These are phyloP conservation scores for Sebastes ruberrimus DNA, from an alignment of 2,797 vertebrate genomes.

Conservation along the genomic window DNA sequence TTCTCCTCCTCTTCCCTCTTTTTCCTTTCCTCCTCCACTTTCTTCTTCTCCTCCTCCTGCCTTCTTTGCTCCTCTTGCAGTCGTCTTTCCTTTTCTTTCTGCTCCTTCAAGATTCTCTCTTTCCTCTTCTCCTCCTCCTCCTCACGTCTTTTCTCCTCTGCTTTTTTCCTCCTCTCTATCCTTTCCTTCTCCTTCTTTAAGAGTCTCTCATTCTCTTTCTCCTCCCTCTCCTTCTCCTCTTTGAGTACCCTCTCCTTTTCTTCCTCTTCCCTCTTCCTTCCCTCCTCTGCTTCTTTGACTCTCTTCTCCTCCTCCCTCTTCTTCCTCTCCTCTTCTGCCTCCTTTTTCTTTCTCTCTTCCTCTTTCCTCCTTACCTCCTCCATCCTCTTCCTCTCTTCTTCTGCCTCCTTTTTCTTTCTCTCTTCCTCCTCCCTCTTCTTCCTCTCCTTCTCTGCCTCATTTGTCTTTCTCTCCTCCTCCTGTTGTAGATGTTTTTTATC, in stretches of 20 bases:
- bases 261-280: not conserved
- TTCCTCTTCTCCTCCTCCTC: slow-evolving; percentile 25
- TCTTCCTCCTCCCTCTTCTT: slow-evolving; percentile 11
- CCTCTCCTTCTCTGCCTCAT: not conserved
- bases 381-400: not conserved
- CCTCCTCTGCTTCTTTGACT: not conserved
- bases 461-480: too few species aligned
- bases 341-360: not conserved
- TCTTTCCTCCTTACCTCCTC: not conserved
- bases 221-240: slow-evolving; percentile 1
- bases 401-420: not conserved
- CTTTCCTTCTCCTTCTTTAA: not conserved
- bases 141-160: not conserved
- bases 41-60: not conserved
- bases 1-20: not conserved
- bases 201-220: slow-evolving; percentile 4
- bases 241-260: not conserved
- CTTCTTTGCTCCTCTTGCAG: not conserved
- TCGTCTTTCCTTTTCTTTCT: slow-evolving; percentile 6
- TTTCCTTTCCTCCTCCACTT: not conserved
- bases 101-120: slow-evolving; percentile 4
- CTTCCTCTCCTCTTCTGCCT: not conserved
- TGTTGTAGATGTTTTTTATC: too few species aligned
- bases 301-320: not conserved
- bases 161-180: not conserved